Base-by-base conservation (phyloP, 1,140 invertebrate species). In the Nomia melanderi region DNA sequence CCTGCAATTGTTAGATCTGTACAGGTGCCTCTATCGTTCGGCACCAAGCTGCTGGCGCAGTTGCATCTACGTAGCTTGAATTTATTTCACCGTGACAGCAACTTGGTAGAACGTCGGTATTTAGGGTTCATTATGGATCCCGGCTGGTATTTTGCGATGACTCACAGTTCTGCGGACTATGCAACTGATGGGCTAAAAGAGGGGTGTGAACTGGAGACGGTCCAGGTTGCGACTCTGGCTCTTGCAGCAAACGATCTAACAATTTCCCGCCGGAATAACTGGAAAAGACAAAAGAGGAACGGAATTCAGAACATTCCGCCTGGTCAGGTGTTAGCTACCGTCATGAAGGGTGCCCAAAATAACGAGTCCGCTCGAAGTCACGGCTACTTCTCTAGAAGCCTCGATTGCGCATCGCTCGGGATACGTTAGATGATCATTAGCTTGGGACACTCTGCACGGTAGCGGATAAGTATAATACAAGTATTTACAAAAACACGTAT, bases 71-170 rank as follows among this genome's bases (percentile, higher is more conserved):
- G 78, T 83, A 83, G 77, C 80, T 73, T 76, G 78, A 87, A 86
- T 80, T 82, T 29, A 64, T 87, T 84, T 84, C 81, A 87, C 85
- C 66, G 86, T 83, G 83, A 63, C 84, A 86, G 81, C 82, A 79
- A 86, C 70, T 84, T 78, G 69, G 74, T 65, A 72, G 66, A 80
- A 79, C 75, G 64, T 70, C 77, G 66, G 72, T 62, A 57, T 79
- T 83, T 66, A 88, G 79, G 71, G 77, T 90, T 89, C 90, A 92
- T 91, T 92, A 91, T 91, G 90, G 88, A 89, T 92, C 89, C 87
- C 91, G 91, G 78, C 78, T 92, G 50, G 84, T 88, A 66, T 87
- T 89, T 82, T 91, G 88, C 54, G 89, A 79, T n/a, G 87, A 86
- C 56, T 91, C 90, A 82, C 87, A 88, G 81, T 83, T 90, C 60